These are phyloP conservation scores for Pterostichus madidus DNA, from an alignment of 2,888 invertebrate species.

Conservation along the genomic window DNA sequence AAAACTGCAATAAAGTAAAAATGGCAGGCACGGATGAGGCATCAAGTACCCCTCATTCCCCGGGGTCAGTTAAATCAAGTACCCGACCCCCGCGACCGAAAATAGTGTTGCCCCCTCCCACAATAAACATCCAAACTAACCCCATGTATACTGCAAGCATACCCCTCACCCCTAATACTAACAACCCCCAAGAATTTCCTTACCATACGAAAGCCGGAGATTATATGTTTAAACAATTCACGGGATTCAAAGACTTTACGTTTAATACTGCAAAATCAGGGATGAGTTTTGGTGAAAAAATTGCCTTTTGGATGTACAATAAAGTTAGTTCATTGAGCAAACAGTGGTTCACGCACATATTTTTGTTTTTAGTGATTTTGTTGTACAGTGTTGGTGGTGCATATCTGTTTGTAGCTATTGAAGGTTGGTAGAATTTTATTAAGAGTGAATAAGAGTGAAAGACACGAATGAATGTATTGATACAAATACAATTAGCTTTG, in stretches of 20 bases:
- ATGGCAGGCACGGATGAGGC: constrained; percentile 61
- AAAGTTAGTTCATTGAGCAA: constrained; percentile 88
- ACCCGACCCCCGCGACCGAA: constrained; percentile 53
- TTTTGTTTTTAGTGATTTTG: constrained; percentile 87
- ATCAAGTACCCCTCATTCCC: constrained; percentile 58
- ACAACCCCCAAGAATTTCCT: constrained; percentile 46
- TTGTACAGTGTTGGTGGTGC: constrained; percentile 92
- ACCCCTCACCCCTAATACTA: constrained; percentile 18
- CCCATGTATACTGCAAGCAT: constrained; percentile 60
- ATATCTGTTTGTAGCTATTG: constrained; percentile 87
- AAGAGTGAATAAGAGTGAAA: background rate
- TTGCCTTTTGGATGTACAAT: constrained; percentile 88
- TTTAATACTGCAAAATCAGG: constrained; percentile 87
- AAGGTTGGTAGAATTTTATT: constrained; percentile 80
- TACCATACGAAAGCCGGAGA: constrained; percentile 84
- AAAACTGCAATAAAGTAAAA: constrained; percentile 56
- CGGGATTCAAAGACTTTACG: constrained; percentile 88
- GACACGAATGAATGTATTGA: too few species aligned
- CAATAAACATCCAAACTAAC: constrained; percentile 50
- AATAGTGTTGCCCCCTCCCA: constrained; percentile 54
- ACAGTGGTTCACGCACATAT: constrained; percentile 94
- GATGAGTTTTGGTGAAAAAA: constrained; percentile 90
- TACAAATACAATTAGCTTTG: too few species aligned
- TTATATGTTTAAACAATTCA: constrained; percentile 89
- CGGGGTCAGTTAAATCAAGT: constrained; percentile 18